A percentile compares a stretch with the other conserved stretches of the same genome.
Conservation (phyloP, 2,888 invertebrate species). For the Cremastinae sp. region DNA sequence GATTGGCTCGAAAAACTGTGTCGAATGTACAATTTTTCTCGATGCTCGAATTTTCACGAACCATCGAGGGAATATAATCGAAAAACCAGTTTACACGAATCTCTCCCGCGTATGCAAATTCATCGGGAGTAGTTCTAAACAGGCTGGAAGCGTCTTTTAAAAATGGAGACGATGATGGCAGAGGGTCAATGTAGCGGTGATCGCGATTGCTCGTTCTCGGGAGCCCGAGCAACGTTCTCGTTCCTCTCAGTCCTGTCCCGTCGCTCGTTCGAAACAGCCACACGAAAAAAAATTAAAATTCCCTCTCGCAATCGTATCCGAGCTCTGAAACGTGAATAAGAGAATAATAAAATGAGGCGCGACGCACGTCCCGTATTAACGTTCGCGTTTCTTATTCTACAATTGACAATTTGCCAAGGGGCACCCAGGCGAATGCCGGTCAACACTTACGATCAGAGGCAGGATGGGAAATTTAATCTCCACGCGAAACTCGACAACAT, state of each 20-base stretch:
- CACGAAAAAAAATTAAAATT: neutral
- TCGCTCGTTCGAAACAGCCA: neutral
- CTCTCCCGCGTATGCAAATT: no score
- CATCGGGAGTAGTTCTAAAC: no score
- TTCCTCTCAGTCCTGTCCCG: neutral
- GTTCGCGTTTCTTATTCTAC: conserved; percentile 23
- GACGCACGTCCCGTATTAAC: neutral
- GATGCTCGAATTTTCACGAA: neutral
- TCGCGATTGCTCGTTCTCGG: neutral
- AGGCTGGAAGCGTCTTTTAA: neutral
- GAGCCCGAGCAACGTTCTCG: neutral
- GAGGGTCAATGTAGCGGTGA: conserved; percentile 9
- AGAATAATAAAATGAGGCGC: conserved; percentile 40
- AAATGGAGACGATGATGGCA: neutral
- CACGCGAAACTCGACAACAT: conserved; percentile 89
- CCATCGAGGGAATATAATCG: no score
- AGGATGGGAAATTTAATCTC: conserved; percentile 89
- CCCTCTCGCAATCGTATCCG: no score
- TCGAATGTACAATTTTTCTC: neutral
- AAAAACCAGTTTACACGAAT: no score
- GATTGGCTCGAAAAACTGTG: no score
- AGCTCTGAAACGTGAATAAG: neutral
- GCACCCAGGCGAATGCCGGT: conserved; percentile 72
- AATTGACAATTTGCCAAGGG: conserved; percentile 66
- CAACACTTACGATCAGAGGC: conserved; percentile 85